Evolutionary conservation across 2,797 vertebrate genomes (phyloP).

Genomic region (Catharus ustulatus): DNA sequence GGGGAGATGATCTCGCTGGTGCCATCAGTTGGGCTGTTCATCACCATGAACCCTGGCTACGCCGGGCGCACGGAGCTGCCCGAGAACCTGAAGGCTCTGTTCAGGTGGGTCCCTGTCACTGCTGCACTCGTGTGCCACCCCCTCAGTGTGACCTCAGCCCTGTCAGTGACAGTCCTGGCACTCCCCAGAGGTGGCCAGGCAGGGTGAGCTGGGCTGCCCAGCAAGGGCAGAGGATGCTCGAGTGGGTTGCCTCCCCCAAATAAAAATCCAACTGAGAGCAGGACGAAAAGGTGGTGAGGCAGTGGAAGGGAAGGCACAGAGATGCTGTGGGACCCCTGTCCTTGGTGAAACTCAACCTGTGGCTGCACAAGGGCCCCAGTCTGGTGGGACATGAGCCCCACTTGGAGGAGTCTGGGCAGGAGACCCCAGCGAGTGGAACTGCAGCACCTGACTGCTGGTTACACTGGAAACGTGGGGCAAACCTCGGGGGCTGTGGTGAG

Average conservation of each 20-base stretch:
- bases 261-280: not conserved
- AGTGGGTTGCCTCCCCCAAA: not conserved
- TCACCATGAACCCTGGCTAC: constrained; percentile 83
- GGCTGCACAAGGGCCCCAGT: not conserved
- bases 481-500: not conserved
- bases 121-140: fast-evolving
- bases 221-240: fast-evolving
- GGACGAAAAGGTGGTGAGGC: not conserved
- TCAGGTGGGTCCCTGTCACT: constrained; percentile 47
- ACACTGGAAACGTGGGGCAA: not conserved
- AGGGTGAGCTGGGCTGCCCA: not conserved
- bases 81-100: constrained; percentile 78
- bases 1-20: constrained; percentile 75
- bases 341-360: not conserved
- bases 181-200: not conserved
- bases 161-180: not conserved
- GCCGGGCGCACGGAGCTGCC: constrained; percentile 78
- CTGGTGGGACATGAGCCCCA: not conserved
- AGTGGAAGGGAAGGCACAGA: not conserved
- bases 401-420: not conserved
- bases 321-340: not conserved
- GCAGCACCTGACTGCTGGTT: not conserved
- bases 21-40: constrained; percentile 77
- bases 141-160: fast-evolving
- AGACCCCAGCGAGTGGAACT: not conserved